Evolutionary conservation across 2,797 vertebrate genomes (phyloP).

Genomic region (Lepus townsendii): DNA sequence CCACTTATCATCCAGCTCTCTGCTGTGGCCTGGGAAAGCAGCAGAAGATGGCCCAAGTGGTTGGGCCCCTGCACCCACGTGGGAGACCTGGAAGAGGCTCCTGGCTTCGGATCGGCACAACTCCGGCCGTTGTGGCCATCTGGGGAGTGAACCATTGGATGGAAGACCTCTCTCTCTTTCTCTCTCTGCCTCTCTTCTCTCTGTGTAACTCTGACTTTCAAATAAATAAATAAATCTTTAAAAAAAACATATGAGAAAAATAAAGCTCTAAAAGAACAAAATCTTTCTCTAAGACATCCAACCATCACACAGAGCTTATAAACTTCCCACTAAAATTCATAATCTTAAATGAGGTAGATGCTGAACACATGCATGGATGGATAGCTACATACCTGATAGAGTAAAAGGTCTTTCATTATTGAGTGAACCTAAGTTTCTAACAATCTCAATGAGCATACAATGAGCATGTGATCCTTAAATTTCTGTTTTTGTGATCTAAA

Average conservation of each 20-base stretch:
- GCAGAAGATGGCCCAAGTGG: too few species aligned
- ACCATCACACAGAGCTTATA: not conserved
- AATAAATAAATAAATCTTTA: too few species aligned
- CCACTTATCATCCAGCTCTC: too few species aligned
- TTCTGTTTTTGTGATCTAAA: constrained; percentile 44
- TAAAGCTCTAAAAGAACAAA: not conserved
- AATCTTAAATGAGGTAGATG: not conserved
- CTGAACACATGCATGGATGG: not conserved
- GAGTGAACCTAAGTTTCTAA: constrained; percentile 32
- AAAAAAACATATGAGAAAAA: constrained; percentile 32
- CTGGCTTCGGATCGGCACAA: too few species aligned
- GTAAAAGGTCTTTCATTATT: not conserved
- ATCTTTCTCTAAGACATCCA: not conserved
- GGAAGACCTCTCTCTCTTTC: too few species aligned
- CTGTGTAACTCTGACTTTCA: too few species aligned
- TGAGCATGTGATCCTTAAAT: not conserved
- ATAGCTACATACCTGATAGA: not conserved
- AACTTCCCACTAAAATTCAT: not conserved
- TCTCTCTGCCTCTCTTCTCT: too few species aligned
- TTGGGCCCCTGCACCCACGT: too few species aligned
- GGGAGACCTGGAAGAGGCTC: too few species aligned
- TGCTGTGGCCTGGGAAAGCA: too few species aligned
- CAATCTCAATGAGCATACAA: constrained; percentile 22
- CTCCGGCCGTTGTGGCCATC: too few species aligned
- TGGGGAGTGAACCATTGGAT: too few species aligned